Evolutionary conservation across 1,140 invertebrate genomes (phyloP).

Genomic region (Drosophila pachea): DNA sequence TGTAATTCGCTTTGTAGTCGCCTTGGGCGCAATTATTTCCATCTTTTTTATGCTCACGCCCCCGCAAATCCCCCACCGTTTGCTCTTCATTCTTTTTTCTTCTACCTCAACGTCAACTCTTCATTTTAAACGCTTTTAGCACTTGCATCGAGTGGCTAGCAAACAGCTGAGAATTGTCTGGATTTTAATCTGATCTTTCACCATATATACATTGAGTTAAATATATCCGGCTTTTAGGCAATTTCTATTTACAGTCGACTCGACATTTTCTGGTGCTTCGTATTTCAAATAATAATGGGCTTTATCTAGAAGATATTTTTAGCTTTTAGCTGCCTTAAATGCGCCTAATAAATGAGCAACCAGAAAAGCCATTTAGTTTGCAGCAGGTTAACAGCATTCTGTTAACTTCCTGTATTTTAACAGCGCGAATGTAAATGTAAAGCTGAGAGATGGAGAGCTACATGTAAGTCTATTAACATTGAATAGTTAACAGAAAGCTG

Average conservation of each 20-base stretch:
- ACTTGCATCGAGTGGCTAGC: constrained; percentile 61
- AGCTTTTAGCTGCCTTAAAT: not conserved
- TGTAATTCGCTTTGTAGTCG: constrained; percentile 76
- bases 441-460: too few relatives aligned
- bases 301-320: not conserved
- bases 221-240: not conserved
- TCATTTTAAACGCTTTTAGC: constrained; percentile 67
- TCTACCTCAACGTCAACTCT: constrained; percentile 30
- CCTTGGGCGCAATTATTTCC: constrained; percentile 72
- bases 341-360: not conserved
- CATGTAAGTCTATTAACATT: too few relatives aligned
- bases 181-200: constrained; percentile 56
- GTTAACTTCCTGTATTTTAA: too few relatives aligned
- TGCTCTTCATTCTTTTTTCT: not conserved
- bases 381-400: too few relatives aligned
- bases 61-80: not conserved
- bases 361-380: too few relatives aligned
- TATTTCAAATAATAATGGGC: not conserved
- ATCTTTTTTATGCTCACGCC: constrained; percentile 44
- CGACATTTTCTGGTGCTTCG: not conserved
- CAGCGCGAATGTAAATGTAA: too few relatives aligned
- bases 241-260: constrained; percentile 8
- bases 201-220: not conserved
- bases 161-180: constrained; percentile 55
- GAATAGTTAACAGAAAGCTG: too few relatives aligned